phyloP scores from a whole-genome alignment of 2,797 vertebrate species.

The Alosa sapidissima region DNA sequence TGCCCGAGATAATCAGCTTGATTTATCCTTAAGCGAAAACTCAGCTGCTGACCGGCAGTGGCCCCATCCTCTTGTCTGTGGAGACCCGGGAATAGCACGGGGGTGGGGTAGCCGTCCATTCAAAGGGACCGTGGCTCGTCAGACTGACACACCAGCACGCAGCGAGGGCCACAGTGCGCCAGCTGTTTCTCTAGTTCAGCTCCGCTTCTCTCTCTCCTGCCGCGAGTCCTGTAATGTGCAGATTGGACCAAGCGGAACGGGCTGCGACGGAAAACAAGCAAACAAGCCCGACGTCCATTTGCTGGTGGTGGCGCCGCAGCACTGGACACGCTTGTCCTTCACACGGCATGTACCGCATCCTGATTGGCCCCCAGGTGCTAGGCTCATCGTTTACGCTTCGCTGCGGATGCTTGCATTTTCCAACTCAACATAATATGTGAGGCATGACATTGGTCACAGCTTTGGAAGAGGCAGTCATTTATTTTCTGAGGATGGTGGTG shows the following conservation, averaged over 20 bases:
- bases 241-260: slow-evolving; percentile 35
- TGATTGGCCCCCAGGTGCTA: slow-evolving; percentile 27
- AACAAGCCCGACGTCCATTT: slow-evolving; percentile 33
- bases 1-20: slow-evolving; percentile 43
- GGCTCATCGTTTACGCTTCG: not conserved
- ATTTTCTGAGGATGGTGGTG: not conserved
- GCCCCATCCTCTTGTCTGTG: slow-evolving; percentile 4
- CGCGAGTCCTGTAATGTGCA: slow-evolving; percentile 31
- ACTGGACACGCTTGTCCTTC: slow-evolving; percentile 34
- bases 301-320: slow-evolving; percentile 18
- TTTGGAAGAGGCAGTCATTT: not conserved
- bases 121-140: not conserved
- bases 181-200: slow-evolving; percentile 46
- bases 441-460: not conserved
- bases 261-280: slow-evolving; percentile 18
- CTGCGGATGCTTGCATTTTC: not conserved
- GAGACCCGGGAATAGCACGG: slow-evolving; percentile 27
- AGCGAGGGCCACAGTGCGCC: slow-evolving; percentile 5
- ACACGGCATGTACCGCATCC: not conserved
- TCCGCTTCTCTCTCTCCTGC: slow-evolving; percentile 28
- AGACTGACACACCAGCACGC: not conserved
- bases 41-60: slow-evolving; percentile 43
- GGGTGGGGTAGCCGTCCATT: not conserved
- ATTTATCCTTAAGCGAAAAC: slow-evolving; percentile 48
- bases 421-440: not conserved